Evolutionary conservation across 1,140 invertebrate species (phyloP), one percentile per base, ranked within the genome.

Genomic region (Bicyclus anynana): DNA sequence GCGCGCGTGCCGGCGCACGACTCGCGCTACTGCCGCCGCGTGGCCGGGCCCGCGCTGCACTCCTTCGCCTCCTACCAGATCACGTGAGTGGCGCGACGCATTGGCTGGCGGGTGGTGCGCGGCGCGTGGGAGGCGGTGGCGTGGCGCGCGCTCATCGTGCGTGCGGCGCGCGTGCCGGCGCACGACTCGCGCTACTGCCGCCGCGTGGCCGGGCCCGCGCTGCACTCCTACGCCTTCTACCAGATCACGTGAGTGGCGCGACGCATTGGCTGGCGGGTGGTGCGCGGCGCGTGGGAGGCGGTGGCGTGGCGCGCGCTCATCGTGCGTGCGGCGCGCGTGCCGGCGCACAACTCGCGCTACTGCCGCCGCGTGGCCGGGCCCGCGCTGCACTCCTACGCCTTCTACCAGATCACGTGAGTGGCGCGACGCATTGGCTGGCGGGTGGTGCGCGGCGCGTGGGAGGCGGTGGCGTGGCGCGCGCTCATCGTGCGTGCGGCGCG

Each of bases 161-260:
- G 94, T 63, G 92, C 94, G 62, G 97, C 95, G 4, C 91, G 96
- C 26, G 92, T 98, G 44, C 97, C 97, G 7, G 94, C 95, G 1
- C 94, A 94, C 77, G 96, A 98, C 87, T 96, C 96, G 77, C 96
- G 97, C 84, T 93, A 97, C 40, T 97, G 97, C 6, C 94, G 94
- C 74, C 91, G 97, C 75, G 93, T 97, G 59, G 93, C 94, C 51
- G 97, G 97, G 1, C 97, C 97, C n/a, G 97, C 96, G n/a, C 89
- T 98, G 53, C 94, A 94, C 27, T 92, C 94, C n/a, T 93, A 96
- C 79, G 96, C 96, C 78, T 97, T 93, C 76, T 97, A 95, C 77
- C 95, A 96, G 91, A 95, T 91, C 64, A 74, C 72, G 80, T 83
- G 26, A 59, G 67, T 63, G 13, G n/a, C n/a, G n/a, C n/a, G n/a